A percentile compares a stretch with the other conserved stretches of the same genome.
Conservation (phyloP, 2,797 vertebrate species). For the Protosalanx chinensis region DNA sequence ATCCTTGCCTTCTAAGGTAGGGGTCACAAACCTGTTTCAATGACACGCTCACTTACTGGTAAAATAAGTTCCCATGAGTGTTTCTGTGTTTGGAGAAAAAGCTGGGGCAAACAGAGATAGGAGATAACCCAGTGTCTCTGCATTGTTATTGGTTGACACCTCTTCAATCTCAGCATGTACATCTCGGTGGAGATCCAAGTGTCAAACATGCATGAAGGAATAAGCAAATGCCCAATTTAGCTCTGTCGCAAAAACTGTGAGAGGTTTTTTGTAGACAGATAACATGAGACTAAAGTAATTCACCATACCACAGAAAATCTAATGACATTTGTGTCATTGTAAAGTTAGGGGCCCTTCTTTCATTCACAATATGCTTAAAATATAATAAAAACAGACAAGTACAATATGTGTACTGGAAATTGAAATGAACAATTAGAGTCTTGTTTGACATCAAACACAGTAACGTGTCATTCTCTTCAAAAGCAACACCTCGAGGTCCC, state of each 20-base stretch:
- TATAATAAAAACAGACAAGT: slow-evolving; percentile 32
- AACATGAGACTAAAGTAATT: slow-evolving; percentile 41
- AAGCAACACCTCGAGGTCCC: not conserved
- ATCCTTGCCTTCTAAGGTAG: not conserved
- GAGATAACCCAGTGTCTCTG: slow-evolving; percentile 55
- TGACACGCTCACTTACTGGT: too few species aligned
- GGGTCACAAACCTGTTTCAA: not conserved
- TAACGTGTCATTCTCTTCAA: too few species aligned
- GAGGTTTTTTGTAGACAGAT: slow-evolving; percentile 57
- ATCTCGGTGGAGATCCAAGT: slow-evolving; percentile 55
- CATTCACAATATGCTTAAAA: slow-evolving; percentile 12
- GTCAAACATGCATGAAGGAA: slow-evolving; percentile 50
- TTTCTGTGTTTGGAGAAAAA: not conserved
- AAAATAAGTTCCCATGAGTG: not conserved
- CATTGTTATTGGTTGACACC: slow-evolving; percentile 40
- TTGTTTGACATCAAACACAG: not conserved
- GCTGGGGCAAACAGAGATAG: slow-evolving; percentile 28
- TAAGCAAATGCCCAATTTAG: slow-evolving; percentile 55
- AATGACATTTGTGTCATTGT: slow-evolving; percentile 33
- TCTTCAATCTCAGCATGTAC: slow-evolving; percentile 34
- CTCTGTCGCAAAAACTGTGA: slow-evolving; percentile 43
- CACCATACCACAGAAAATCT: slow-evolving; percentile 50
- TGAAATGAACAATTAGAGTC: too few species aligned
- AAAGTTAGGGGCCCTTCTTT: slow-evolving; percentile 26
- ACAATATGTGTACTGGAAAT: not conserved